phyloP scores from a whole-genome alignment of 2,888 invertebrate species.

The Geotrupes spiniger region DNA sequence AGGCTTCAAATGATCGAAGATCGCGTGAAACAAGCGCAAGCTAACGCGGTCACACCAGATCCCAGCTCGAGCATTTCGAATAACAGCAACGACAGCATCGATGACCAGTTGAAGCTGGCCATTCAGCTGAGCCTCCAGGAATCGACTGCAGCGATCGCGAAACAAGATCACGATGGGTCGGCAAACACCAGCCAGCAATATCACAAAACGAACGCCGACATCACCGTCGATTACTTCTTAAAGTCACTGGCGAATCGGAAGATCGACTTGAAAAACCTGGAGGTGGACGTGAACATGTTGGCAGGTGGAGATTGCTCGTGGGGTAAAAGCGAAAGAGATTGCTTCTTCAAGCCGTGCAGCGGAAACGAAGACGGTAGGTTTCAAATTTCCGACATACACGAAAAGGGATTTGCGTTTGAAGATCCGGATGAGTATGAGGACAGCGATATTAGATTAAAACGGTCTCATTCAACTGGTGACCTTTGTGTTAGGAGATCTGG shows the following conservation, averaged over 20 bases:
- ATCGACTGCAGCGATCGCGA: conserved; percentile 36
- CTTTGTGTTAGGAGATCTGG: conserved; percentile 46
- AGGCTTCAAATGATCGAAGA: conserved; percentile 65
- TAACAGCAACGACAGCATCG: conserved; percentile 45
- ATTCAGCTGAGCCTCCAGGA: conserved; percentile 56
- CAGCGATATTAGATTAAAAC: conserved; percentile 44
- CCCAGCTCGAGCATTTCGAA: conserved; percentile 47
- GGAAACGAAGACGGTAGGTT: conserved; percentile 55
- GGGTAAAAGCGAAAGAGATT: conserved; percentile 39
- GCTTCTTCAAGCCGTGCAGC: conserved; percentile 47
- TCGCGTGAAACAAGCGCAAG: conserved; percentile 52
- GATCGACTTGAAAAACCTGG: conserved; percentile 48
- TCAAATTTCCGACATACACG: conserved; percentile 55
- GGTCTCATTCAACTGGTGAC: conserved; percentile 55
- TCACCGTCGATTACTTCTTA: conserved; percentile 55
- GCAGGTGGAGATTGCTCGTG: conserved; percentile 26
- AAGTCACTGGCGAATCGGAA: conserved; percentile 53
- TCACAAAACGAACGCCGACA: conserved; percentile 51
- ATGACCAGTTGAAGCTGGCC: conserved; percentile 54
- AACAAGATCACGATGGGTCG: conserved; percentile 25
- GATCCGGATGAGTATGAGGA: conserved; percentile 46
- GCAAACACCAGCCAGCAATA: conserved; percentile 28
- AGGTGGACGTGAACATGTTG: conserved; percentile 38
- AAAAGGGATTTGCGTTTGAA: conserved; percentile 48
- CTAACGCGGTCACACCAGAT: conserved; percentile 38